Evolutionary conservation across 2,113 vertebrate species (phyloP).

Genomic region (Penelope pileata): DNA sequence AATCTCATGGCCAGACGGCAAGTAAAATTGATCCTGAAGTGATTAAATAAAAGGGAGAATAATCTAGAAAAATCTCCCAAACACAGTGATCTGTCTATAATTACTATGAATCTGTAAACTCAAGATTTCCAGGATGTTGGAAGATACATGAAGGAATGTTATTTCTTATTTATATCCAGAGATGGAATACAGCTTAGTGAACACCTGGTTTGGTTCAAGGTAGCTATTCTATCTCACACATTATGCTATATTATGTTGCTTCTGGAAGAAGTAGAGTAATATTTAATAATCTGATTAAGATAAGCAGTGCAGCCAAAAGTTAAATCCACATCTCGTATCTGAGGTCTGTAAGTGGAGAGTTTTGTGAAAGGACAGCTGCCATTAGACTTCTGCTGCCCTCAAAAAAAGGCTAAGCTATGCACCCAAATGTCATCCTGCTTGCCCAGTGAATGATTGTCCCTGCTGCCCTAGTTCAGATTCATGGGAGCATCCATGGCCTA

Average conservation of each 20-base stretch:
- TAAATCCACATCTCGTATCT: not conserved
- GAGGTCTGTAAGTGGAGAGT: conserved; percentile 16
- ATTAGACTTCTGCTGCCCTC: not conserved
- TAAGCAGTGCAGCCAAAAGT: not conserved
- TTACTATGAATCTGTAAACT: not conserved
- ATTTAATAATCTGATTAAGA: not conserved
- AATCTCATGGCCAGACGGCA: not conserved
- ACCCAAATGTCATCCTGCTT: not conserved
- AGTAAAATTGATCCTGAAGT: not conserved
- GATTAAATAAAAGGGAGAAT: not conserved
- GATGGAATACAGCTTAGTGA: not conserved
- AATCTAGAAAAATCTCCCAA: not conserved
- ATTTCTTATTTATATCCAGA: not conserved
- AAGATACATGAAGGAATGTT: not conserved
- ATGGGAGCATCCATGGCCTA: conserved; percentile 28
- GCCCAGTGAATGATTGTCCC: not conserved
- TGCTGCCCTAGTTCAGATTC: conserved; percentile 24
- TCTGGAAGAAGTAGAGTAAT: not conserved
- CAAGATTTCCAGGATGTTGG: not conserved
- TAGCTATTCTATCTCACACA: not conserved
- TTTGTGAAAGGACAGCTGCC: conserved; percentile 12
- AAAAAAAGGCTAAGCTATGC: not conserved
- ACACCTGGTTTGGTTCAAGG: not conserved
- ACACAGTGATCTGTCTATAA: not conserved
- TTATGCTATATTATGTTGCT: not conserved